Evolutionary conservation across 2,888 invertebrate genomes (phyloP).

Genomic region (Catocala nupta): DNA sequence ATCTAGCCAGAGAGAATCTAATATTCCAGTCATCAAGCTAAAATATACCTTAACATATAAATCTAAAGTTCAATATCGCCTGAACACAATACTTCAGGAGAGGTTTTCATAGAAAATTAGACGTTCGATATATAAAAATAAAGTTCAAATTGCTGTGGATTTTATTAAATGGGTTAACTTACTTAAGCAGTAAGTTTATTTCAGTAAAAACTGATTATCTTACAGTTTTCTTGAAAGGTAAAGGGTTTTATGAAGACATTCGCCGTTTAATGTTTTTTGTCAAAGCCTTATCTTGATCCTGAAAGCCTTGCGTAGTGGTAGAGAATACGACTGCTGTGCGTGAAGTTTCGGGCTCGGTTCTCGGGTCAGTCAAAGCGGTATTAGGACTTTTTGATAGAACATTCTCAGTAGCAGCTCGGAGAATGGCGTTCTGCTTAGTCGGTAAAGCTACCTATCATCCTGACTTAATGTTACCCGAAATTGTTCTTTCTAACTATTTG

Average conservation of each 20-base stretch:
- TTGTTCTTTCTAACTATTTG: too few species aligned
- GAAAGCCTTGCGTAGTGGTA: too few species aligned
- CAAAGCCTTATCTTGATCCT: too few species aligned
- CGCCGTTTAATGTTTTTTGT: too few species aligned
- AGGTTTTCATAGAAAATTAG: not conserved
- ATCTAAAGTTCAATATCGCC: not conserved
- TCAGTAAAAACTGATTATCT: not conserved
- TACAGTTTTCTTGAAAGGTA: not conserved
- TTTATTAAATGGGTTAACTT: not conserved
- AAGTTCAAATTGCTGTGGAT: slow-evolving; percentile 2
- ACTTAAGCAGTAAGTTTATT: not conserved
- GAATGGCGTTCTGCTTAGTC: too few species aligned
- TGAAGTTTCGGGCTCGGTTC: too few species aligned
- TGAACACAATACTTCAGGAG: not conserved
- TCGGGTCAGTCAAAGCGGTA: too few species aligned
- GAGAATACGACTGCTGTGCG: too few species aligned
- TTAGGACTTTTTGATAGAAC: too few species aligned
- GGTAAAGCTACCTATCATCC: too few species aligned
- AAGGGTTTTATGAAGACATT: not conserved
- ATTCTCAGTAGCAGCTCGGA: too few species aligned
- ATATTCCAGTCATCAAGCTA: slow-evolving; percentile 14
- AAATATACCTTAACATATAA: not conserved
- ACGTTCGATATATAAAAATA: not conserved
- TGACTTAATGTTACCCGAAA: too few species aligned
- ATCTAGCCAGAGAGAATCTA: slow-evolving; percentile 41